A percentile compares a stretch with the other conserved stretches of the same genome.
Conservation (phyloP, 2,113 vertebrate species). For the Empidonax traillii region DNA sequence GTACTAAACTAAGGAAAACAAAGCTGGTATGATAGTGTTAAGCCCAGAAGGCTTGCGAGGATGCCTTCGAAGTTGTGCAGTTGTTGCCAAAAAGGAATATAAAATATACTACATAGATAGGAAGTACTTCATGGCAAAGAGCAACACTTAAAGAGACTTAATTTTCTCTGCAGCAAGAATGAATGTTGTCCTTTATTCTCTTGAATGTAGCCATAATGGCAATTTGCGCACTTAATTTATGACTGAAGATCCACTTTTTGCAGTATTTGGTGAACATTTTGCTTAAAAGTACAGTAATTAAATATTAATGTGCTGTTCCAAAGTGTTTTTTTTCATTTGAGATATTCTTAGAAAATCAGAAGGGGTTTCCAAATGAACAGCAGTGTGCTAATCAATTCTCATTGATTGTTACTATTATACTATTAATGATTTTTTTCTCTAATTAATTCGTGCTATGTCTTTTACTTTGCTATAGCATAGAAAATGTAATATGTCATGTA, state of each 20-base stretch:
- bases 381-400: conserved; percentile 1
- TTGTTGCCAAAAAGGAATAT: conserved; percentile 17
- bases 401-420: conserved; percentile 7
- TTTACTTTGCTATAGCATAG: background rate
- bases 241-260: conserved; percentile 30
- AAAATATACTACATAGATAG: background rate
- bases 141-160: conserved; percentile 43
- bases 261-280: conserved; percentile 20
- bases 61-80: background rate
- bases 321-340: background rate
- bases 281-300: conserved; percentile 34
- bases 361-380: conserved; percentile 2
- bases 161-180: conserved; percentile 40
- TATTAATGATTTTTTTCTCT: conserved; percentile 32
- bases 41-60: background rate
- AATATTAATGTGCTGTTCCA: conserved; percentile 37
- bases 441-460: background rate
- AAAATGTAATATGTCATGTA: background rate
- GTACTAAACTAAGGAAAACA: background rate
- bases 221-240: conserved; percentile 21
- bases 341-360: conserved; percentile 39
- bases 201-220: conserved; percentile 33
- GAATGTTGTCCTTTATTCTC: conserved; percentile 54
- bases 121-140: conserved; percentile 41
- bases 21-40: background rate